These are phyloP conservation scores for Oreohelix idahoensis DNA, from an alignment of 1,140 invertebrate species.

Conservation along the genomic window DNA sequence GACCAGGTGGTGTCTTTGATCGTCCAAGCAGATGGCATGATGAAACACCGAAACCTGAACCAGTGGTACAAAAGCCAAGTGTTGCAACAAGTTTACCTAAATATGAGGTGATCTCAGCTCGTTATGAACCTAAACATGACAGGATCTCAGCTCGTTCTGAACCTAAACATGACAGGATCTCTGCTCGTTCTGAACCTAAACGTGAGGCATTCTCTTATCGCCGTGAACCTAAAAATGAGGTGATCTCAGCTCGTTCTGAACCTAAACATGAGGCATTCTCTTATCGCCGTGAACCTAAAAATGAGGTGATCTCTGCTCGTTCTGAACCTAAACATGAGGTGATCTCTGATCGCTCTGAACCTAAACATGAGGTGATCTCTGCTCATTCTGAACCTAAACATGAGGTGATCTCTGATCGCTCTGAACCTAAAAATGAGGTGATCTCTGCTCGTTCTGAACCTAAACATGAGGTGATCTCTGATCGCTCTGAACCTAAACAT, in stretches of 20 bases:
- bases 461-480: neutral
- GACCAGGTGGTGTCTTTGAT: neutral
- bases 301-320: neutral
- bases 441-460: neutral
- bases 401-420: neutral
- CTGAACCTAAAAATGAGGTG: neutral
- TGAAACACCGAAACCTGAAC: constrained; percentile 2
- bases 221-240: neutral
- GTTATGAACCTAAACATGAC: neutral
- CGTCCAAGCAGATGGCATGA: constrained; percentile 18
- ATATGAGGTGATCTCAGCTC: neutral
- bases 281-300: neutral
- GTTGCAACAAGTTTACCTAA: neutral
- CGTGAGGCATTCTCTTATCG: too few relatives aligned
- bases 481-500: neutral
- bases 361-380: neutral
- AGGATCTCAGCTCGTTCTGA: neutral
- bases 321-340: neutral
- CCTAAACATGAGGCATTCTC: neutral
- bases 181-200: too few relatives aligned
- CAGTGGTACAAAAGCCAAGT: neutral
- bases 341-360: neutral
- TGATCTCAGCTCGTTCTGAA: neutral
- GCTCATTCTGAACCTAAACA: neutral
- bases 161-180: neutral